Conservation (phyloP, 2,797 vertebrate species). For the Syngnathus rostellatus region DNA sequence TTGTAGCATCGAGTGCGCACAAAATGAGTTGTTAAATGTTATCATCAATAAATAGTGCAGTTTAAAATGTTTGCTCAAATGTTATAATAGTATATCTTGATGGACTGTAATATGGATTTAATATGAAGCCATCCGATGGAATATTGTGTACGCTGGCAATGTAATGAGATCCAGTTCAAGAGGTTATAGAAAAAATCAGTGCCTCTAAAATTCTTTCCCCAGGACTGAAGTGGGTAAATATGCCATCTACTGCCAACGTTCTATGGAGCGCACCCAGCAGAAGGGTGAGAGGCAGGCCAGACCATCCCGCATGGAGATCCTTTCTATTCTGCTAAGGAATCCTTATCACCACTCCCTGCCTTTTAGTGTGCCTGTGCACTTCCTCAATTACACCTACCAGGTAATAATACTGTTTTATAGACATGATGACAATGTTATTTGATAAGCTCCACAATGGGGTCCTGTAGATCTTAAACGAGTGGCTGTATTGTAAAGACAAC, state of each 20-base stretch:
- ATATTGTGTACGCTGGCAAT: not conserved
- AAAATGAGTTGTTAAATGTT: not conserved
- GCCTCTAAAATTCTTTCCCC: constrained; percentile 5
- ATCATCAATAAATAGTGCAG: not conserved
- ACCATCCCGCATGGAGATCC: constrained; percentile 95
- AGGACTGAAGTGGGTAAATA: constrained; percentile 97
- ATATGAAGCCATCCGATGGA: not conserved
- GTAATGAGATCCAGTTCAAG: not conserved
- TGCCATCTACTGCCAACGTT: constrained; percentile 92
- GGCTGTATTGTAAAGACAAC: no score
- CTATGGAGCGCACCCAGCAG: constrained; percentile 87
- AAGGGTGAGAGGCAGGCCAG: constrained; percentile 86
- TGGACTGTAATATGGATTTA: not conserved
- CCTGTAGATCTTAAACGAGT: no score
- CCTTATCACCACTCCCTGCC: constrained; percentile 95
- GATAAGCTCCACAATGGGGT: no score
- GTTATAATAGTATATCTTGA: not conserved
- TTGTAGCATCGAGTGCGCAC: not conserved
- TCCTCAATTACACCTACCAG: constrained; percentile 96
- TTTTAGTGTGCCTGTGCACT: constrained; percentile 95
- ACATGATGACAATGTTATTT: no score
- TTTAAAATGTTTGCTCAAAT: not conserved
- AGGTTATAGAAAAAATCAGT: not conserved
- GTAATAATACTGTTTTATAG: constrained; percentile 49
- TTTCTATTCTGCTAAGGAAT: constrained; percentile 92